Evolutionary conservation across 2,888 invertebrate species (phyloP).

Genomic region (Pandemis corylana): DNA sequence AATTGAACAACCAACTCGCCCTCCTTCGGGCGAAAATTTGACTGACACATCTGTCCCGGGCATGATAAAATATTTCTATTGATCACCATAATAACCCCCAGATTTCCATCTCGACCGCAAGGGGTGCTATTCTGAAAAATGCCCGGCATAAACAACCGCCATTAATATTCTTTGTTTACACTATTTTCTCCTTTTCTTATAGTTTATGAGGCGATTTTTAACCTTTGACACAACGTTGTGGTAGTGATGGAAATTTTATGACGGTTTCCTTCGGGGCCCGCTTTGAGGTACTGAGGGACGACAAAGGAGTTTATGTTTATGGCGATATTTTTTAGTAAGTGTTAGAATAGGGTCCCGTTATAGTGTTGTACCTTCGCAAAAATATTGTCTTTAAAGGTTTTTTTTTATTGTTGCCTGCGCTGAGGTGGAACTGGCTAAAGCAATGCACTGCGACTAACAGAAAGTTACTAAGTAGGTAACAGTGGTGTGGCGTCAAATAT

Average conservation of each 20-base stretch:
- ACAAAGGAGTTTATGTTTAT: conserved; percentile 18
- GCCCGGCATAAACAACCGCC: conserved; percentile 33
- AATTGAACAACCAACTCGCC: too few species aligned
- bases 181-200: conserved; percentile 41
- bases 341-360: conserved; percentile 5
- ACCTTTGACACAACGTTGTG: conserved; percentile 47
- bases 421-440: too few species aligned
- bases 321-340: conserved; percentile 18
- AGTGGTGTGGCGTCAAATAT: too few species aligned
- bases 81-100: conserved; percentile 35
- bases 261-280: conserved; percentile 40
- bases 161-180: conserved; percentile 48
- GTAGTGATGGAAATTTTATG: conserved; percentile 48
- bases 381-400: neutral
- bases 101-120: conserved; percentile 32
- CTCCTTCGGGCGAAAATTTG: neutral
- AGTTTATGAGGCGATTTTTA: conserved; percentile 49
- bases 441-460: too few species aligned
- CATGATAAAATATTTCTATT: conserved; percentile 33
- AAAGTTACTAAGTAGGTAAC: too few species aligned
- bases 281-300: conserved; percentile 14
- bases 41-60: conserved; percentile 4
- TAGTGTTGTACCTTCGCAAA: neutral
- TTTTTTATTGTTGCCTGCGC: neutral
- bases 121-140: conserved; percentile 40